Base-by-base conservation (phyloP, 2,113 vertebrate genomes). In the Onychostruthus taczanowskii region DNA sequence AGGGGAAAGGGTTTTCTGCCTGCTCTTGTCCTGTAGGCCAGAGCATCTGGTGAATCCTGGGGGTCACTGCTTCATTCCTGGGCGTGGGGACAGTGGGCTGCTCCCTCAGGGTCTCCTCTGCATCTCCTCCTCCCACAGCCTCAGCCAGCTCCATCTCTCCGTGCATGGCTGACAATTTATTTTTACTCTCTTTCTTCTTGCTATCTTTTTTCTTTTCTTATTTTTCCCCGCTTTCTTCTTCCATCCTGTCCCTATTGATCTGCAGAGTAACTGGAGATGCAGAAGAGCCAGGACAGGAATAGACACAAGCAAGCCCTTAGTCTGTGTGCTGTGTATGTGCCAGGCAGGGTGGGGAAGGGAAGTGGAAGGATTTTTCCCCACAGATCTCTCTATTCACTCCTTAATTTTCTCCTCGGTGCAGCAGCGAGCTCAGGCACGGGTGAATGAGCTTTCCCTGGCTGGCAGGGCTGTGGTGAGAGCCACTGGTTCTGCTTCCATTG, bases 391-490 rank as follows among this genome's bases (percentile, higher is more conserved):
- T 47, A 5, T 44, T 89, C 88, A 53, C 22, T 3, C 24, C 68
- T 77, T 28, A 3, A n/a, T 68, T 83, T 70, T 95, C 80, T 68
- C 78, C 84, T 64, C 4, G 0, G 77, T 20, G 59, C 77, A 90
- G 84, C 73, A 52, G 11, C 2, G 44, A 90, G 84, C 62, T 74
- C 9, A 2, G 64, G 73, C 88, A 88, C 43, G 95, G 96, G 97
- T 97, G 98, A 98, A 97, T 79, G 97, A 98, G 84, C 91, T 97
- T 96, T 61, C 78, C 97, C 97, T 80, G 93, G 92, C 96, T 74
- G 49, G 18, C 3, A 5, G 68, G 98, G 96, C 95, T 84, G 97
- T 69, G 39, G 73, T 86, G 90, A 70, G 84, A 93, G 92, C 95
- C 3, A 3, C 79, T 6, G 8, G 18, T 58, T 70, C 82, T 72